A percentile compares a stretch with the other conserved stretches of the same genome.
Evolutionary conservation across 2,888 invertebrate genomes (phyloP).

Genomic region (Aspidapion aeneum): DNA sequence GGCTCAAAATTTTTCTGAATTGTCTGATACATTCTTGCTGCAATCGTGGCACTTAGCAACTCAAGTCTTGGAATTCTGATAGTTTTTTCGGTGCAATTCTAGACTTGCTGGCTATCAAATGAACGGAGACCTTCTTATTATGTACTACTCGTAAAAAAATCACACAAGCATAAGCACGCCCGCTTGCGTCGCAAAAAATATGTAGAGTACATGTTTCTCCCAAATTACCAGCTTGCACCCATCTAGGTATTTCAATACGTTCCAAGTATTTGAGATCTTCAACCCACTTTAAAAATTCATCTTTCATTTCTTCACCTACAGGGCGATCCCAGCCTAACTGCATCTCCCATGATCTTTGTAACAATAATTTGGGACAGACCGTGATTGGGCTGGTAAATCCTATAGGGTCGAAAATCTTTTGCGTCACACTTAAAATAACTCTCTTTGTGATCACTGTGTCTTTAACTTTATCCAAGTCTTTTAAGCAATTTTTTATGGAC

Average conservation of each 20-base stretch:
- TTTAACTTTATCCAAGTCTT: not conserved
- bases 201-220: slow-evolving; percentile 14
- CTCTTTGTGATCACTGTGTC: slow-evolving; percentile 9
- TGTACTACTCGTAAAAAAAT: slow-evolving; percentile 3
- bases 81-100: slow-evolving; percentile 17
- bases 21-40: slow-evolving; percentile 11
- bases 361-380: slow-evolving; percentile 18
- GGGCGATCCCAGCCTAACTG: slow-evolving; percentile 17
- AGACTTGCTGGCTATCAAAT: slow-evolving; percentile 17
- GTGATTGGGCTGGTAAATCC: slow-evolving; percentile 18
- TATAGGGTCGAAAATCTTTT: slow-evolving; percentile 17
- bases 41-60: slow-evolving; percentile 18
- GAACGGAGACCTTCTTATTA: slow-evolving; percentile 7
- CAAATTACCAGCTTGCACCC: slow-evolving; percentile 8
- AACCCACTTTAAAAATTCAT: slow-evolving; percentile 11
- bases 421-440: slow-evolving; percentile 13
- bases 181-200: slow-evolving; percentile 20
- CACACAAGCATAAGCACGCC: slow-evolving; percentile 3
- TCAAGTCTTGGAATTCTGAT: slow-evolving; percentile 23
- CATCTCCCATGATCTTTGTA: slow-evolving; percentile 17
- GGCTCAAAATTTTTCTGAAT: slow-evolving; percentile 8
- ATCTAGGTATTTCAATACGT: slow-evolving; percentile 17
- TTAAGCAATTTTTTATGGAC: slow-evolving; percentile 7
- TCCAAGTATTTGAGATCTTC: slow-evolving; percentile 13
- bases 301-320: slow-evolving; percentile 7